These are phyloP conservation scores for Atrichornis clamosus DNA, from an alignment of 2,113 vertebrate genomes.

Conservation along the genomic window DNA sequence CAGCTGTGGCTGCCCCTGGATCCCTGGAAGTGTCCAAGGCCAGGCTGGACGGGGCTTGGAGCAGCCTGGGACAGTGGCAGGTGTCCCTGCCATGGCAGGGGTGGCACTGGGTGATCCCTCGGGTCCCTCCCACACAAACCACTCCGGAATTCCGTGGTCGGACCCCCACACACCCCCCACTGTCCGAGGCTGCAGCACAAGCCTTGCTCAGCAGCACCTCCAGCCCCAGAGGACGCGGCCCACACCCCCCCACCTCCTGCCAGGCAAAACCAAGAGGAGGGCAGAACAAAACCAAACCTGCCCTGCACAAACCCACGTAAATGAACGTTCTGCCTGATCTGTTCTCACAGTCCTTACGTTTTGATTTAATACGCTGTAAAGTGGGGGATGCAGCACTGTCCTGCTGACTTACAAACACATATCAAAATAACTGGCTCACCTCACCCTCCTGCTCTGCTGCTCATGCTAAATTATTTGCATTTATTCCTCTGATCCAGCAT, in stretches of 20 bases:
- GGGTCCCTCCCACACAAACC: too few species aligned
- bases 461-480: not conserved
- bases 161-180: not conserved
- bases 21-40: not conserved
- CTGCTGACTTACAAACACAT: not conserved
- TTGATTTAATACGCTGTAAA: fast-evolving
- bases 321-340: fast-evolving
- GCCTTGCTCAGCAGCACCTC: not conserved
- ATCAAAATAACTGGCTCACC: not conserved
- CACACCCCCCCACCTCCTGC: not conserved
- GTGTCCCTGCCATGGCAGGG: not conserved
- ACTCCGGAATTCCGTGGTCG: not conserved
- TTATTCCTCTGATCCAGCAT: not conserved
- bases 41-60: not conserved
- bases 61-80: not conserved
- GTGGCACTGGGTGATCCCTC: not conserved
- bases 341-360: fast-evolving
- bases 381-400: not conserved
- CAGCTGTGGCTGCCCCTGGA: not conserved
- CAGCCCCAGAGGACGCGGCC: not conserved
- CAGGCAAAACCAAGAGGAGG: fast-evolving
- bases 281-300: too few species aligned
- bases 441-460: not conserved
- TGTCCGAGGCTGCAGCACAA: not conserved
- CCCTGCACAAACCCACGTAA: fast-evolving